Base-by-base conservation (phyloP, 2,888 invertebrate genomes). In the Drosophila phalerata region DNA sequence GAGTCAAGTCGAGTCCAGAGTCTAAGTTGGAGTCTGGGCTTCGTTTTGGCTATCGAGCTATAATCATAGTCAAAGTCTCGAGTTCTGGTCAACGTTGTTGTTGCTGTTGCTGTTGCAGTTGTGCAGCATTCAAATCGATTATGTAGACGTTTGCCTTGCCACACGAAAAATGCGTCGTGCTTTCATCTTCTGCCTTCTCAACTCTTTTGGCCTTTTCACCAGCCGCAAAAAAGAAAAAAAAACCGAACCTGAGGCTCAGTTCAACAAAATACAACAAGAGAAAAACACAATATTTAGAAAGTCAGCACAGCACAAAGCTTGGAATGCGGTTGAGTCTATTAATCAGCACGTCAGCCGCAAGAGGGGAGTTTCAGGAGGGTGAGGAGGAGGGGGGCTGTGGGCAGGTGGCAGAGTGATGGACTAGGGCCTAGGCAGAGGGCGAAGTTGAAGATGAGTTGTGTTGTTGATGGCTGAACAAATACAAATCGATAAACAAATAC, bases 241-340 rank as follows among this genome's bases (percentile, higher is more conserved):
- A 22, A 73, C 65, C 64, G 69, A 62, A 75, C 67, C 45, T 55
- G 47, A 67, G 49, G 38, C 52, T 11, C 22, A n/a, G 15, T 13
- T 43, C 58, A 43, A 63, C 68, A 52, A 73, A 72, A 68, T 57
- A 63, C 63, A 56, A 63, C 45, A 73, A 70, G 37, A 51, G 37
- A 45, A 60, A 61, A 61, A 52, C 49, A 69, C 13, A 66, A 88
- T 80, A 80, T 85, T 85, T 85, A 85, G 85, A 85, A 85, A 85
- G 85, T 85, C 90, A 79, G 87, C 84, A 63, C 61, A 60, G 87
- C 72, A 34, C 38, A 61, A 66, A 66, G 90, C 71, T 88, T 88
- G 85, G 90, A 86, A 86, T 89, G 85, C 88, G 85, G 88, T 77
- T 81, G 88, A 73, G 84, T 79, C 85, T 88, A 89, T 86, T 89